Evolutionary conservation across 2,797 vertebrate genomes (phyloP).

Genomic region (Darevskia nairensis): DNA sequence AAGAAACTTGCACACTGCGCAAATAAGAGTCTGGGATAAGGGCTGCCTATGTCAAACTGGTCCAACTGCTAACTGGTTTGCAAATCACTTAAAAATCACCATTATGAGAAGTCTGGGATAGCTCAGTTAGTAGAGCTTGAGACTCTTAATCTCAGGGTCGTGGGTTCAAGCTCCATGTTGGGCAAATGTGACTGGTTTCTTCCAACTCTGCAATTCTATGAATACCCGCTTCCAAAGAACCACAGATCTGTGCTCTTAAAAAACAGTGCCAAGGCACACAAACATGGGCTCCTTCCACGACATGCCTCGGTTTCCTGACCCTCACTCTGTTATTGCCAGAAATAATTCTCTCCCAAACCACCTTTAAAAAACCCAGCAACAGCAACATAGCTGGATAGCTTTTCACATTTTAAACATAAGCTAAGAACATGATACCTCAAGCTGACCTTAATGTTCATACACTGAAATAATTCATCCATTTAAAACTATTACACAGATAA

Average conservation of each 20-base stretch:
- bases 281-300: background rate
- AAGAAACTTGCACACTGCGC: background rate
- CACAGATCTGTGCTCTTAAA: background rate
- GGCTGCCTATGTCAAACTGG: too few species aligned
- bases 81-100: background rate
- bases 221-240: background rate
- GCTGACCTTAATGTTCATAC: conserved; percentile 48
- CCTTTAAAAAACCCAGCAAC: fast-evolving
- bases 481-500: conserved; percentile 71
- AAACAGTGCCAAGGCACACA: background rate
- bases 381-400: fast-evolving
- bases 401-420: fast-evolving
- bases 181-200: too few species aligned
- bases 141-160: too few species aligned
- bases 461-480: conserved; percentile 51
- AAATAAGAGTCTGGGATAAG: background rate
- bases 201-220: background rate
- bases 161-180: too few species aligned
- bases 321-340: background rate
- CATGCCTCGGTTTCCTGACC: background rate
- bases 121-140: too few species aligned
- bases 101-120: background rate
- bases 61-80: background rate
- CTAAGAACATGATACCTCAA: background rate
- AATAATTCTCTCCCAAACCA: background rate